Conservation (phyloP, 1,140 invertebrate species). For the Drosophila sucinea region DNA sequence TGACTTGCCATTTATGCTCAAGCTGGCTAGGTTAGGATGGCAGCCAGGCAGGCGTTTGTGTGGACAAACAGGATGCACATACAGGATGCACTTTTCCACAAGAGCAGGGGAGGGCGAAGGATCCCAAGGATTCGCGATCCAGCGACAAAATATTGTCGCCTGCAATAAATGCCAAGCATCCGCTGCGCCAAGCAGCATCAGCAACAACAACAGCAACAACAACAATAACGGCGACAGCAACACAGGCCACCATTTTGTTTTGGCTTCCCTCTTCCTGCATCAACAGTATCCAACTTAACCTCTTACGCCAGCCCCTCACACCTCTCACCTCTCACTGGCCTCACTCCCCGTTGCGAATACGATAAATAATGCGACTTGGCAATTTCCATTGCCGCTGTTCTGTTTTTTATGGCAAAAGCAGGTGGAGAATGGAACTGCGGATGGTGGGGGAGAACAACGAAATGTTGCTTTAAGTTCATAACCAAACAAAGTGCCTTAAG, state of each 20-base stretch:
- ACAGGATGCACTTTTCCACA: slow-evolving; percentile 18
- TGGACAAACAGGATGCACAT: slow-evolving; percentile 13
- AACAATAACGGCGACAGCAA: slow-evolving; percentile 66
- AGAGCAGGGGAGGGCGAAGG: neutral
- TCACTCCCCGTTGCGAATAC: slow-evolving; percentile 50
- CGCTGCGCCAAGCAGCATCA: slow-evolving; percentile 64
- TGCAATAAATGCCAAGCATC: slow-evolving; percentile 79
- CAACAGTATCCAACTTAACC: neutral
- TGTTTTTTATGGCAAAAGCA: slow-evolving; percentile 16
- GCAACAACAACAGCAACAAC: slow-evolving; percentile 40
- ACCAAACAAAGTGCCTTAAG: neutral
- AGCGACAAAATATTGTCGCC: slow-evolving; percentile 77
- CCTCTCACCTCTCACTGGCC: neutral
- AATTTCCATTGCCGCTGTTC: slow-evolving; percentile 53
- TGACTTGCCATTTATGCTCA: slow-evolving; percentile 15
- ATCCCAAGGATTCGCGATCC: slow-evolving; percentile 25
- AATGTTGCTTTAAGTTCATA: slow-evolving; percentile 3
- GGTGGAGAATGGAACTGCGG: neutral
- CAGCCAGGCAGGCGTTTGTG: neutral
- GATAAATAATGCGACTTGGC: slow-evolving; percentile 77
- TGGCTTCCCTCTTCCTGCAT: slow-evolving; percentile 22
- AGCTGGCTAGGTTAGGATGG: neutral
- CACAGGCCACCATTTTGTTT: slow-evolving; percentile 57
- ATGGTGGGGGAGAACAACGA: neutral
- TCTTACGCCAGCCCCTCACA: too few species aligned